Evolutionary conservation across 2,888 invertebrate species (phyloP).

Genomic region (Neria commutata): DNA sequence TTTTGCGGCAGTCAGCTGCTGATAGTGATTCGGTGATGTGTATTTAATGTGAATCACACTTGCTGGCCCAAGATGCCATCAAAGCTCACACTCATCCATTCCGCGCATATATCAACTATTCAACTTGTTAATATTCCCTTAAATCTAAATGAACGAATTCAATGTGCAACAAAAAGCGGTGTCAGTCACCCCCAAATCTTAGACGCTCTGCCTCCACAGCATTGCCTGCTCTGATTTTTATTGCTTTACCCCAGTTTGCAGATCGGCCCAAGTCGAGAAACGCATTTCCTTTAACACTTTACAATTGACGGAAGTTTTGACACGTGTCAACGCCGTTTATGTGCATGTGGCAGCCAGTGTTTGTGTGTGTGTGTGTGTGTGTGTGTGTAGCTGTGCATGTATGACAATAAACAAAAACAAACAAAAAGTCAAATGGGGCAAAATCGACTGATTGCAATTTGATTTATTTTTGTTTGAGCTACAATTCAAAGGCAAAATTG

Average conservation of each 20-base stretch:
- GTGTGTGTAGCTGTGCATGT: not conserved
- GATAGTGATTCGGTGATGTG: no score
- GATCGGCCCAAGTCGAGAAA: slow-evolving; percentile 8
- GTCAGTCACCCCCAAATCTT: no score
- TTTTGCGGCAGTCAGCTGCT: no score
- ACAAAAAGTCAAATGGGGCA: slow-evolving; percentile 23
- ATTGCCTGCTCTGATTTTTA: slow-evolving; percentile 26
- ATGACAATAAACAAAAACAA: slow-evolving; percentile 33
- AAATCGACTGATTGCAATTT: slow-evolving; percentile 52
- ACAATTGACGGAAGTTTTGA: slow-evolving; percentile 51
- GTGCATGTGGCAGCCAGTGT: slow-evolving; percentile 7
- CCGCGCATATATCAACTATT: no score
- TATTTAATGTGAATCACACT: no score
- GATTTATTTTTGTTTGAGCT: slow-evolving; percentile 49
- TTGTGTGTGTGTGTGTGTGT: slow-evolving; percentile 8
- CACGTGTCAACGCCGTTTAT: slow-evolving; percentile 51
- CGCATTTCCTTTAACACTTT: slow-evolving; percentile 24
- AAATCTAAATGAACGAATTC: no score
- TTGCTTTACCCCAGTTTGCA: slow-evolving; percentile 42
- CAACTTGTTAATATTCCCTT: no score
- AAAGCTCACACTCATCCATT: no score
- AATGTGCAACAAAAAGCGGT: no score
- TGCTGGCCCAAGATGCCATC: no score
- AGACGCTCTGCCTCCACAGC: no score
- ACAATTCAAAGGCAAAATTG: slow-evolving; percentile 11